These are phyloP conservation scores for Saccopteryx bilineata DNA, from an alignment of 2,113 vertebrate species.

Conservation along the genomic window DNA sequence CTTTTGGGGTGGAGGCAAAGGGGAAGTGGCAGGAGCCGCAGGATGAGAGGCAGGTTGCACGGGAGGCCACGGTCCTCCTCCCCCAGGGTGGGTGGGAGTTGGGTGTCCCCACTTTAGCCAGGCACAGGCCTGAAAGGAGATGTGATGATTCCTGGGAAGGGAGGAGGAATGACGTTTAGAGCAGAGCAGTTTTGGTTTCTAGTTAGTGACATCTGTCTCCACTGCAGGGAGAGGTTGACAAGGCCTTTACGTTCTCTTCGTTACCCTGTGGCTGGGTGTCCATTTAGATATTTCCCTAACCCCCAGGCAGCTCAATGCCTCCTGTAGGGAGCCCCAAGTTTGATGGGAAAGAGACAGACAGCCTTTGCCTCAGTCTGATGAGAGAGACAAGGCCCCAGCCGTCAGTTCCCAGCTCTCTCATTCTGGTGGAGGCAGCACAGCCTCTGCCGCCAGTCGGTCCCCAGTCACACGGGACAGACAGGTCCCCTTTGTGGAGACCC, in stretches of 20 bases:
- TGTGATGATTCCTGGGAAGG: background rate
- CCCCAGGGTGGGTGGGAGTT: background rate
- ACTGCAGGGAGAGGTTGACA: background rate
- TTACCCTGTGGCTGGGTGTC: background rate
- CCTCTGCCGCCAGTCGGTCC: background rate
- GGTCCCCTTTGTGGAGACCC: background rate
- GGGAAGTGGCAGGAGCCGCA: background rate
- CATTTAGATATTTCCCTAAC: background rate
- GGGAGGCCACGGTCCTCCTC: background rate
- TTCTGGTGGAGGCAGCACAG: background rate
- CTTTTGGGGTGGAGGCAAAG: background rate
- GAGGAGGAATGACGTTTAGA: background rate
- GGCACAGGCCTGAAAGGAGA: background rate
- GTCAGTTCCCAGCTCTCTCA: background rate
- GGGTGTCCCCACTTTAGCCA: background rate
- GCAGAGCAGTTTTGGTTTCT: background rate
- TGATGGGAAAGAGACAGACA: background rate
- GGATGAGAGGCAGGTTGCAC: background rate
- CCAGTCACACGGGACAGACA: background rate
- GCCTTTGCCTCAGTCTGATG: background rate
- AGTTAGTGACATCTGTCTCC: background rate
- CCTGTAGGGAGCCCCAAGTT: background rate
- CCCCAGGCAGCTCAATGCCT: background rate
- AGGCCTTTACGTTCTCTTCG: background rate
- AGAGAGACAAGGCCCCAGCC: fast-evolving